A percentile compares a stretch with the other conserved stretches of the same genome.
Conservation (phyloP, 1,140 invertebrate genomes). For the Penaeus japonicus region DNA sequence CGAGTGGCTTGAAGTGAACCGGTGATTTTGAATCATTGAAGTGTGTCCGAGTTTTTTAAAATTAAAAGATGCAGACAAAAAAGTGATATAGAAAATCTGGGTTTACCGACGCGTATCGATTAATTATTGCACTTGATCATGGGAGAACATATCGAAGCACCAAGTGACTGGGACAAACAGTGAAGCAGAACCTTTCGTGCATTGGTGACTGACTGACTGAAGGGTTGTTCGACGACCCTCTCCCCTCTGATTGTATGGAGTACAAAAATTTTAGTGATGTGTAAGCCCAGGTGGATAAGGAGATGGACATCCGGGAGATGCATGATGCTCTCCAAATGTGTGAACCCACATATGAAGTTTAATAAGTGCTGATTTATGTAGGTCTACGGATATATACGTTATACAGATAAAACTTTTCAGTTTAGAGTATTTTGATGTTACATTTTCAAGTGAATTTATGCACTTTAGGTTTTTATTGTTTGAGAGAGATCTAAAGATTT, state of each 20-base stretch:
- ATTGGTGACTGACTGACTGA: not conserved
- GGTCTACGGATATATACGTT: not conserved
- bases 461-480: slow-evolving; percentile 27
- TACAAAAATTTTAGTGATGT: too few species aligned
- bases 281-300: too few species aligned
- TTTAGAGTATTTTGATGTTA: slow-evolving; percentile 45
- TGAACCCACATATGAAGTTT: not conserved
- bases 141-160: slow-evolving; percentile 33
- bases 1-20: not conserved
- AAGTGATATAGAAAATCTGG: not conserved
- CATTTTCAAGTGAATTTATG: slow-evolving; percentile 32
- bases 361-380: not conserved
- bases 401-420: not conserved
- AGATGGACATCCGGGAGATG: too few species aligned
- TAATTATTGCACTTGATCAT: slow-evolving; percentile 20
- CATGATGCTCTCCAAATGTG: not conserved
- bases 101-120: slow-evolving; percentile 7
- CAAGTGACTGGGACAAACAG: not conserved
- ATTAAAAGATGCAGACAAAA: not conserved
- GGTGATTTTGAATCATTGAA: not conserved
- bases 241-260: too few species aligned
- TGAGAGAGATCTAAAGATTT: slow-evolving; percentile 11
- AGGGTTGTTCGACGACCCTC: not conserved
- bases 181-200: not conserved
- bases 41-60: not conserved